Evolutionary conservation across 2,797 vertebrate genomes (phyloP).

Genomic region (Adelosebastes latens): DNA sequence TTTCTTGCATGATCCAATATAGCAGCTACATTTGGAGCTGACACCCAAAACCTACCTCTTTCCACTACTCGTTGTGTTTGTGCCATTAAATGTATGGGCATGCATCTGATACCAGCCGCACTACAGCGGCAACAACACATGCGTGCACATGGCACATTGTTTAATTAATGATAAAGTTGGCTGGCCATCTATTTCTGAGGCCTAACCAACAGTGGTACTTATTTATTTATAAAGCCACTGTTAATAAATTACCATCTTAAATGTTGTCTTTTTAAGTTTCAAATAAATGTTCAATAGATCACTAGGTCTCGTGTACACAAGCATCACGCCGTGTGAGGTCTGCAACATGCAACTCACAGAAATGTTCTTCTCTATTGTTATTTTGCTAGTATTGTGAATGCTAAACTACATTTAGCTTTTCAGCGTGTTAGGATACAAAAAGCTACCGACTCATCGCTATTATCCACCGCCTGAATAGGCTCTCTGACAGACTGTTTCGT

Average conservation of each 20-base stretch:
- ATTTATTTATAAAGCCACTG: not conserved
- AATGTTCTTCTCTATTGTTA: not conserved
- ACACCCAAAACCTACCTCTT: not conserved
- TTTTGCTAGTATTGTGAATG: not conserved
- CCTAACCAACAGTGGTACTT: not conserved
- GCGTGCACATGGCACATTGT: not conserved
- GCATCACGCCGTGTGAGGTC: not conserved
- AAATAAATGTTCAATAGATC: not conserved
- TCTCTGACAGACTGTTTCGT: conserved; percentile 18
- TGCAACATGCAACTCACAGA: not conserved
- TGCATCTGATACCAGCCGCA: not conserved
- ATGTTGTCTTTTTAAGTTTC: not conserved
- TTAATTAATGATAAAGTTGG: not conserved
- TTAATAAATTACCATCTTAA: not conserved
- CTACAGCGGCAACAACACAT: not conserved
- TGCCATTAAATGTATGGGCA: not conserved
- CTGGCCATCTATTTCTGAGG: not conserved
- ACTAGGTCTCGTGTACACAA: not conserved
- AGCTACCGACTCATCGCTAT: not conserved
- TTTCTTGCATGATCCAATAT: not conserved
- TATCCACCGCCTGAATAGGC: conserved; percentile 6
- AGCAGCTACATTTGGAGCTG: not conserved
- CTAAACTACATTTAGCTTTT: not conserved
- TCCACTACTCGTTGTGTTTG: not conserved
- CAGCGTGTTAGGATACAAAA: not conserved